phyloP scores from a whole-genome alignment of 2,113 vertebrate genomes.

The Neolamprologus ventralis region DNA sequence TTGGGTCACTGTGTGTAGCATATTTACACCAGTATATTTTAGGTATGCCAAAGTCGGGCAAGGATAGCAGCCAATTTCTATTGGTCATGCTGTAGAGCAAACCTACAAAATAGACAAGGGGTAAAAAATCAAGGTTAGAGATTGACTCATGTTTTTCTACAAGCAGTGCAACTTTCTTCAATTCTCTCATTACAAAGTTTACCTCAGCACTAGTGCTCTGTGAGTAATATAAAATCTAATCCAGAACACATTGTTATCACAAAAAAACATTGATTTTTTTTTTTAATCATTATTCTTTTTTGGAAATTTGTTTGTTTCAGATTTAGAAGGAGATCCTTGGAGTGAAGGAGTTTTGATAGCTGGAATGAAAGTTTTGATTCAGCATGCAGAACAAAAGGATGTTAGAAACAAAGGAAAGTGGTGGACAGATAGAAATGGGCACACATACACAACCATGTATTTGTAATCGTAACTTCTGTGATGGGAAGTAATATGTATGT shows the following conservation, averaged over 20 bases:
- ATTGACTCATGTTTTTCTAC: neutral
- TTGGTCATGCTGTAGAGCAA: neutral
- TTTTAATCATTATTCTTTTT: neutral
- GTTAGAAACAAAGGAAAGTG: neutral
- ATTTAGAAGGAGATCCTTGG: neutral
- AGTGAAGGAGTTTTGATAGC: neutral
- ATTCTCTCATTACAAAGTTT: neutral
- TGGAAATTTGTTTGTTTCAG: neutral
- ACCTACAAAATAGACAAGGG: neutral
- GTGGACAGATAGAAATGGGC: neutral
- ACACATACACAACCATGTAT: neutral
- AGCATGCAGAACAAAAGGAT: neutral
- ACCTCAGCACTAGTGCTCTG: neutral
- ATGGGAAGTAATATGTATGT: neutral
- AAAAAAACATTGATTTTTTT: neutral
- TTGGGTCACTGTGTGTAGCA: neutral
- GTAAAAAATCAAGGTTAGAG: neutral
- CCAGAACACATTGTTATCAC: neutral
- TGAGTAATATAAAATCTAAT: neutral
- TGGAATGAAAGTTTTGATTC: neutral
- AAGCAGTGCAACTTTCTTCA: neutral
- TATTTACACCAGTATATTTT: neutral
- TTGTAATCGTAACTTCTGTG: neutral
- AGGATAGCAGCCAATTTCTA: neutral
- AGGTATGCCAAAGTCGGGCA: neutral